Evolutionary conservation across 2,797 vertebrate species (phyloP).

Genomic region (Remorina albescens): DNA sequence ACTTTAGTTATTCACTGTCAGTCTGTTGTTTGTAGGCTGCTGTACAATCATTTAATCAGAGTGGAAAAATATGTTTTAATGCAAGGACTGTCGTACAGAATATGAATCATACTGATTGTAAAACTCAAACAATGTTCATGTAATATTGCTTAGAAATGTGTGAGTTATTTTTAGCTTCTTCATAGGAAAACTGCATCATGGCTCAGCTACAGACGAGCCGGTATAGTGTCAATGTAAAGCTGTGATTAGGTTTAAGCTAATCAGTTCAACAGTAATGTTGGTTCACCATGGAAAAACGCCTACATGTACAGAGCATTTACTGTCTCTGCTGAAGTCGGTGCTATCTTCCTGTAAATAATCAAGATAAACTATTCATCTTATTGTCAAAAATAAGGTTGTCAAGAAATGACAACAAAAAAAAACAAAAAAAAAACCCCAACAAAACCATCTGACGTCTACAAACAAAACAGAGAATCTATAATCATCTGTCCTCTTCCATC

Average conservation of each 20-base stretch:
- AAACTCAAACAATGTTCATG: neutral
- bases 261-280: conserved; percentile 45
- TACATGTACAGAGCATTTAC: conserved; percentile 31
- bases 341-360: conserved; percentile 38
- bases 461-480: no score
- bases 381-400: no score
- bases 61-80: conserved; percentile 50
- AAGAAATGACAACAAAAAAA: neutral
- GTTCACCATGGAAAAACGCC: conserved; percentile 61
- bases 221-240: neutral
- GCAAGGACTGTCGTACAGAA: neutral
- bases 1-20: conserved; percentile 25
- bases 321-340: conserved; percentile 2
- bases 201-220: neutral
- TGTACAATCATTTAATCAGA: conserved; percentile 44
- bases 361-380: neutral
- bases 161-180: neutral
- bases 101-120: neutral
- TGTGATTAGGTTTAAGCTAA: conserved; percentile 15
- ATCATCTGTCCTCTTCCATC: neutral
- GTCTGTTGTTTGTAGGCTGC: conserved; percentile 31
- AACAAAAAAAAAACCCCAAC: no score
- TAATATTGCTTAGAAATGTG: neutral
- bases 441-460: no score
- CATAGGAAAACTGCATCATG: conserved; percentile 24